Evolutionary conservation across 2,797 vertebrate genomes (phyloP).

Genomic region (Hylomyscus alleni): DNA sequence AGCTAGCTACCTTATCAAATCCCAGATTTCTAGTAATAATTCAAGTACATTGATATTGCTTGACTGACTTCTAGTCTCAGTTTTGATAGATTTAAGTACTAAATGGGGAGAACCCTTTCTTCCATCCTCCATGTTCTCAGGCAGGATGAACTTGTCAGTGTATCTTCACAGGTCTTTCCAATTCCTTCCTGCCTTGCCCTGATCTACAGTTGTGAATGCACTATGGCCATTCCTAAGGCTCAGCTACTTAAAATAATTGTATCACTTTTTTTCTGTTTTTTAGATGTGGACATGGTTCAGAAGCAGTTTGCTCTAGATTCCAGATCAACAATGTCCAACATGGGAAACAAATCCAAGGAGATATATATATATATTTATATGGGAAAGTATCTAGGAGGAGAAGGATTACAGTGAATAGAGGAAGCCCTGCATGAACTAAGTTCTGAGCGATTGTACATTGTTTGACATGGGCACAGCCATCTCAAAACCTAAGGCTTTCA

Average conservation of each 20-base stretch:
- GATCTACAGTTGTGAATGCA: neutral
- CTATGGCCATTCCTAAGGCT: neutral
- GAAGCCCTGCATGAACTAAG: too few species aligned
- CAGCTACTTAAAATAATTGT: neutral
- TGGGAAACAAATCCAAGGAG: neutral
- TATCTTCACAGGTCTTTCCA: neutral
- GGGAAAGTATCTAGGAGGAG: neutral
- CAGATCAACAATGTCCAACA: neutral
- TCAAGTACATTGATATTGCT: neutral
- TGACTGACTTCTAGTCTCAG: neutral
- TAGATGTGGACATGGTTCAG: neutral
- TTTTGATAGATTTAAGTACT: conserved; percentile 3
- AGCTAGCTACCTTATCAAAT: neutral
- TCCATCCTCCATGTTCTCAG: neutral
- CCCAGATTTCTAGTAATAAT: neutral
- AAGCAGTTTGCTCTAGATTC: neutral
- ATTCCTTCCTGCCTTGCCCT: neutral
- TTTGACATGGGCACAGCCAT: neutral
- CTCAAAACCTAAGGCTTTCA: neutral
- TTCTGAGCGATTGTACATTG: neutral
- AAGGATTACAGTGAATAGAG: neutral
- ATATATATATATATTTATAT: too few species aligned
- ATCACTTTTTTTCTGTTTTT: neutral
- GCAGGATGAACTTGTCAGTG: too few species aligned
- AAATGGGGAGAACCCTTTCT: neutral